Evolutionary conservation across 2,113 vertebrate genomes (phyloP).

Genomic region (Microcebus jonahi): DNA sequence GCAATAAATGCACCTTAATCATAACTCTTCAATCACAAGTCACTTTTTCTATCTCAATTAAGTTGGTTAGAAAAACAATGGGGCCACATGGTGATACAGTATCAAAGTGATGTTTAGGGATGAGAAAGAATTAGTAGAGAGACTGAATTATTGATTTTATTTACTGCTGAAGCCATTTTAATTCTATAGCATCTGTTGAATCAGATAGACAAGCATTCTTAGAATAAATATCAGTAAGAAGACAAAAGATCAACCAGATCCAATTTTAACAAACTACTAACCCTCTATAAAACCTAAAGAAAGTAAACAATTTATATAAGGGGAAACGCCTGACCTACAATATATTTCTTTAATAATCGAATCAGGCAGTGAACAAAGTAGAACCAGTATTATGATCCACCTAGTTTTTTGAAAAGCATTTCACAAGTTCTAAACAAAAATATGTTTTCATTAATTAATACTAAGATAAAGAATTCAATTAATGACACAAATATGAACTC

Average conservation of each 20-base stretch:
- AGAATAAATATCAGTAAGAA: conserved; percentile 5
- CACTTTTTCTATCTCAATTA: conserved; percentile 33
- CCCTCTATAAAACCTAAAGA: not conserved
- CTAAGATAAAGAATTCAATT: not conserved
- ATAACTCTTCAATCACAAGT: not conserved
- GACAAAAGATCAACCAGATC: not conserved
- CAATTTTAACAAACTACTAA: conserved; percentile 34
- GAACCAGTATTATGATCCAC: not conserved
- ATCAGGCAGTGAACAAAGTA: not conserved
- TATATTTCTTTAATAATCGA: conserved; percentile 5
- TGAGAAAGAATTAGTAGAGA: not conserved
- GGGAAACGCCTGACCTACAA: not conserved
- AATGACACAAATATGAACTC: not conserved
- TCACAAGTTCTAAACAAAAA: not conserved
- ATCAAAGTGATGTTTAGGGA: not conserved
- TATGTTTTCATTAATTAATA: not conserved
- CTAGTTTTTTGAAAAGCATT: conserved; percentile 10
- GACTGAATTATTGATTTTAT: not conserved
- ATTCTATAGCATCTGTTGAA: not conserved
- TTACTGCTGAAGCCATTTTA: not conserved
- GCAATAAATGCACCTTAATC: not conserved
- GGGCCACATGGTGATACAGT: not conserved
- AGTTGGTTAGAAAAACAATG: not conserved
- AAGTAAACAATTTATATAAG: not conserved
- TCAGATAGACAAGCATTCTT: not conserved